A percentile compares a stretch with the other conserved stretches of the same genome.
phyloP scores from a whole-genome alignment of 2,888 invertebrate genomes.

The Himalopsyche tibetana region DNA sequence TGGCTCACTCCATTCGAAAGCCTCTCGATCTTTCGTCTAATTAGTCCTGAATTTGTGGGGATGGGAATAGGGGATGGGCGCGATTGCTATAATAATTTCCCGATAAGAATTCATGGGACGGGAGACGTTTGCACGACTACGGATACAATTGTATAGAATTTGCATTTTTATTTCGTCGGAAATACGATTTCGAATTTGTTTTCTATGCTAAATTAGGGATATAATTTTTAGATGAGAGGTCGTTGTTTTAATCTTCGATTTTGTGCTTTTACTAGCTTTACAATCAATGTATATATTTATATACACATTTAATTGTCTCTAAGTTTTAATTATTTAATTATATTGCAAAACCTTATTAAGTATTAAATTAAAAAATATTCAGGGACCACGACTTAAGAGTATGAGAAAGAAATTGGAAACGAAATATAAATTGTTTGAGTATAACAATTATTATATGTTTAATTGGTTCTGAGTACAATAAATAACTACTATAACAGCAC shows the following conservation, averaged over 20 bases:
- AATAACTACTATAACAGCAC: too few species aligned
- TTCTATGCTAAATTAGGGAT: slow-evolving; percentile 19
- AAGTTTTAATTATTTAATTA: background rate
- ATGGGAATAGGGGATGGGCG: slow-evolving; percentile 46
- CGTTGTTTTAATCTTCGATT: slow-evolving; percentile 26
- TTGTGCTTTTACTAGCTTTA: background rate
- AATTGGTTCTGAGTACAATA: too few species aligned
- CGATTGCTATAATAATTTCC: slow-evolving; percentile 62
- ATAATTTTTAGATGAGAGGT: slow-evolving; percentile 16
- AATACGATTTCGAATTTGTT: slow-evolving; percentile 30
- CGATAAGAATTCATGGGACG: slow-evolving; percentile 54
- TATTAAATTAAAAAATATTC: too few species aligned
- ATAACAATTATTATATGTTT: too few species aligned
- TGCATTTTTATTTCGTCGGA: slow-evolving; percentile 26
- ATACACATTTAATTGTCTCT: background rate
- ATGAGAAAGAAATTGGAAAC: too few species aligned
- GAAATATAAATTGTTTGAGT: too few species aligned
- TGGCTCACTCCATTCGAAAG: slow-evolving; percentile 53
- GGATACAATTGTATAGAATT: slow-evolving; percentile 26
- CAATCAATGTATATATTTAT: background rate
- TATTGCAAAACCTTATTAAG: too few species aligned
- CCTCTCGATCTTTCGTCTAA: slow-evolving; percentile 67
- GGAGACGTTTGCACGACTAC: slow-evolving; percentile 16
- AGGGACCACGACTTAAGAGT: too few species aligned
- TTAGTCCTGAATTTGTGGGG: slow-evolving; percentile 63